These are phyloP conservation scores for Lordiphosa mommai DNA, from an alignment of 1,140 invertebrate genomes.

Conservation along the genomic window DNA sequence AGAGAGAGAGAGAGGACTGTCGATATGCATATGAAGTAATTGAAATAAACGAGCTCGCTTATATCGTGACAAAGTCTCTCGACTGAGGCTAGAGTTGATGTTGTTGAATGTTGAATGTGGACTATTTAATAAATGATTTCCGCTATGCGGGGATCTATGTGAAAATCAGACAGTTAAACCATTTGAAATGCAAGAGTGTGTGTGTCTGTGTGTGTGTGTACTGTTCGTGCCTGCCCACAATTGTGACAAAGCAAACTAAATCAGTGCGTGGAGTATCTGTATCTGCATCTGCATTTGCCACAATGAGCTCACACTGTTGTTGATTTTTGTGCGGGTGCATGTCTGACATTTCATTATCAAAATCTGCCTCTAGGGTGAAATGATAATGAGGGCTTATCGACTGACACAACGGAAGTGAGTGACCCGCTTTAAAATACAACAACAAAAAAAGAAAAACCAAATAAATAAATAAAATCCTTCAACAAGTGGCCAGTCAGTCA, in stretches of 20 bases:
- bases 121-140: slow-evolving; percentile 75
- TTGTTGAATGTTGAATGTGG: slow-evolving; percentile 23
- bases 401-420: slow-evolving; percentile 16
- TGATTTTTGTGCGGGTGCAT: slow-evolving; percentile 65
- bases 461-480: slow-evolving; percentile 65
- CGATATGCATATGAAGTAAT: slow-evolving; percentile 57
- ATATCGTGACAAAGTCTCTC: slow-evolving; percentile 3
- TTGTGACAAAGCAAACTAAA: slow-evolving; percentile 57
- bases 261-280: slow-evolving; percentile 64
- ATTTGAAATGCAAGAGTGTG: slow-evolving; percentile 45
- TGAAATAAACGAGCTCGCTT: slow-evolving; percentile 64
- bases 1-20: neutral
- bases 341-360: slow-evolving; percentile 70
- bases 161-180: slow-evolving; percentile 19
- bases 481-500: slow-evolving; percentile 56
- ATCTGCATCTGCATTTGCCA: slow-evolving; percentile 50
- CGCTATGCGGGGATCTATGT: slow-evolving; percentile 42
- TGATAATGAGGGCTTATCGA: slow-evolving; percentile 73
- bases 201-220: slow-evolving; percentile 17
- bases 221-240: slow-evolving; percentile 61
- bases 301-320: slow-evolving; percentile 68
- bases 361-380: slow-evolving; percentile 41
- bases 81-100: neutral
- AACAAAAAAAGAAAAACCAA: slow-evolving; percentile 5
- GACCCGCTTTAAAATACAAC: slow-evolving; percentile 10